phyloP scores from a whole-genome alignment of 2,888 invertebrate genomes.

The Abscondita cerata region DNA sequence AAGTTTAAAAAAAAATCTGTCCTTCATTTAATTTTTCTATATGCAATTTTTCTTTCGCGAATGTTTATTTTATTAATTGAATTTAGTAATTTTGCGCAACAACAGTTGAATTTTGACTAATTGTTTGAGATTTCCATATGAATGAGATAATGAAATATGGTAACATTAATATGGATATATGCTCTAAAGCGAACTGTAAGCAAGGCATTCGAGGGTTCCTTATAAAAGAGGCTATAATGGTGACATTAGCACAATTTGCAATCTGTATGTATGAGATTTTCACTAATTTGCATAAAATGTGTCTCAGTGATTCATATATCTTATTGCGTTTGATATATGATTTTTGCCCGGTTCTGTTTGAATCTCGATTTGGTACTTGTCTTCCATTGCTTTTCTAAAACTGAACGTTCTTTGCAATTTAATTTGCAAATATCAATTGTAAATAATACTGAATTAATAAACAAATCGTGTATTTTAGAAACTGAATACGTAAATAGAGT shows the following conservation, averaged over 20 bases:
- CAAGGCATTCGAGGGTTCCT: slow-evolving; percentile 45
- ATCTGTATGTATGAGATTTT: slow-evolving; percentile 62
- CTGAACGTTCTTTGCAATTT: neutral
- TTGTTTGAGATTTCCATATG: slow-evolving; percentile 78
- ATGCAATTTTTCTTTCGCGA: neutral
- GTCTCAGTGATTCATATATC: slow-evolving; percentile 61
- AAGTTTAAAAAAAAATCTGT: slow-evolving; percentile 32
- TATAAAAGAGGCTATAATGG: slow-evolving; percentile 41
- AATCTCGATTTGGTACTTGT: slow-evolving; percentile 17
- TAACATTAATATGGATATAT: slow-evolving; percentile 77
- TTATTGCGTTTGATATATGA: slow-evolving; percentile 58
- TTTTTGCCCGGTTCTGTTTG: slow-evolving; percentile 44
- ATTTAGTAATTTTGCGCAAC: slow-evolving; percentile 35
- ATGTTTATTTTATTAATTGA: slow-evolving; percentile 16
- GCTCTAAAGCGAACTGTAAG: slow-evolving; percentile 61
- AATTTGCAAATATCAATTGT: too few species aligned
- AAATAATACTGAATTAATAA: too few species aligned
- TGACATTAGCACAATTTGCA: slow-evolving; percentile 48
- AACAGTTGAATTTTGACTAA: slow-evolving; percentile 62
- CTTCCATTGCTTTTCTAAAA: neutral
- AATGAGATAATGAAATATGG: slow-evolving; percentile 85
- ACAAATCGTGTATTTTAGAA: too few species aligned
- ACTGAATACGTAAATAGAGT: too few species aligned
- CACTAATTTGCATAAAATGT: slow-evolving; percentile 61
- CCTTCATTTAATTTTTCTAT: slow-evolving; percentile 21